Base-by-base conservation (phyloP, 2,888 invertebrate species). In the Erynnis tages region DNA sequence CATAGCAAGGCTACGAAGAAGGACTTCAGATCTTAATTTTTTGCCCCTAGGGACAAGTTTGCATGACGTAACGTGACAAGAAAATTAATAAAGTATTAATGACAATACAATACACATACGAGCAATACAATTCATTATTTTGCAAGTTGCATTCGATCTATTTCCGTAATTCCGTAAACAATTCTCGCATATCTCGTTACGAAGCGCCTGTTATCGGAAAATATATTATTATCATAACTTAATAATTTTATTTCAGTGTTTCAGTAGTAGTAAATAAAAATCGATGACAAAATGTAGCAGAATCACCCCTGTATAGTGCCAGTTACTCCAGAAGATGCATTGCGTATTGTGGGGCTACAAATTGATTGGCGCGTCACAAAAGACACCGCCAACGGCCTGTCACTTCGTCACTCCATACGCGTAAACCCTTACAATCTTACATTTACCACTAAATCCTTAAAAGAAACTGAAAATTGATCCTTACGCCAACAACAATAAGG, bases 321-420 rank as follows among this genome's bases (percentile, higher is more conserved):
- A 76, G 83, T 83, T 84, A 80, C 74, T 64, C 41, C 60, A 62
- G 67, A 71, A 76, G 79, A 86, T 82, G 76, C 82, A 83, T 84
- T 76, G 80, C 79, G 85, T 77, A 82, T 83, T 82, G 85, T 82
- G 73, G 61, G 64, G 61, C 72, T 75, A 86, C 87, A 87, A 88
- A 87, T 87, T 87, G 87, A 87, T 87, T 84, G 85, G 58, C 64
- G 67, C 79, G 73, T 73, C 80, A 78, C 78, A 81, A 69, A 68
- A 62, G 75, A 71, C 64, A 77, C 86, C 85, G 85, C 76, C 80
- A 73, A 68, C 70, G 69, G 75, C 76, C 75, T 79, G 87, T 85
- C 86, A 77, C 75, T 70, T 73, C 78, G 79, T 83, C 84, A 84
- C 82, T 75, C 82, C 76, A 73, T 75, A 73, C 70, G 66, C 66